Conservation (phyloP, 64 coral and sea anemone genomes). For the Pachyseris speciosa region DNA sequence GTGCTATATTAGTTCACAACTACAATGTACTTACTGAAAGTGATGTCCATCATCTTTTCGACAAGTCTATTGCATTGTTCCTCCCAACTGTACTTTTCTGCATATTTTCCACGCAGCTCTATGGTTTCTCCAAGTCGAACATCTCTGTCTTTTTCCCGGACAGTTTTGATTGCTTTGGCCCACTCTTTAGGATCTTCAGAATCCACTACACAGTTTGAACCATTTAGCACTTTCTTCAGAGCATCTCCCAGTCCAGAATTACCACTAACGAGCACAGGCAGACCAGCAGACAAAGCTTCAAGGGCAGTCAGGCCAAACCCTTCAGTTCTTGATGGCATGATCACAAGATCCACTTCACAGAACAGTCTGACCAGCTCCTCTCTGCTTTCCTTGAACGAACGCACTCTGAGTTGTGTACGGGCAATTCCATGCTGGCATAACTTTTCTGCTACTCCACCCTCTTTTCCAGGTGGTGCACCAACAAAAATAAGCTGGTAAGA, state of each 20-base stretch:
- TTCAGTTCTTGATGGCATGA: slow-evolving; percentile 40
- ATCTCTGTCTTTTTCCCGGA: background rate
- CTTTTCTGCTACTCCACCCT: background rate
- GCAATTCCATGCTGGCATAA: background rate
- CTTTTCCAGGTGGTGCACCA: background rate
- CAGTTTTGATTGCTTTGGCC: background rate
- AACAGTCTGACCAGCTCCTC: background rate
- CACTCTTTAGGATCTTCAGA: background rate
- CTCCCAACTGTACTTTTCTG: background rate
- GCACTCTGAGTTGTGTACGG: background rate
- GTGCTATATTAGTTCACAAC: too few species aligned
- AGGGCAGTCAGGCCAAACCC: background rate
- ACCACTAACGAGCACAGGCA: slow-evolving; percentile 21
- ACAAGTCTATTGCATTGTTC: background rate
- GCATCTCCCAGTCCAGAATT: slow-evolving; percentile 4
- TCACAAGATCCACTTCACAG: slow-evolving; percentile 9
- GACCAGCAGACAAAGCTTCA: slow-evolving; percentile 28
- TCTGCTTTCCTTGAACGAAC: background rate
- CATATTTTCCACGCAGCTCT: background rate
- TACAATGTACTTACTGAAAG: background rate
- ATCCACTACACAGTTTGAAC: background rate
- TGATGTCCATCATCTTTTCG: background rate
- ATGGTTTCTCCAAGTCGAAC: background rate
- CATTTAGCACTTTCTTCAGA: background rate
- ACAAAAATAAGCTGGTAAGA: background rate